Base-by-base conservation (phyloP, 2,888 invertebrate genomes). In the Nemotelus nigrinus region DNA sequence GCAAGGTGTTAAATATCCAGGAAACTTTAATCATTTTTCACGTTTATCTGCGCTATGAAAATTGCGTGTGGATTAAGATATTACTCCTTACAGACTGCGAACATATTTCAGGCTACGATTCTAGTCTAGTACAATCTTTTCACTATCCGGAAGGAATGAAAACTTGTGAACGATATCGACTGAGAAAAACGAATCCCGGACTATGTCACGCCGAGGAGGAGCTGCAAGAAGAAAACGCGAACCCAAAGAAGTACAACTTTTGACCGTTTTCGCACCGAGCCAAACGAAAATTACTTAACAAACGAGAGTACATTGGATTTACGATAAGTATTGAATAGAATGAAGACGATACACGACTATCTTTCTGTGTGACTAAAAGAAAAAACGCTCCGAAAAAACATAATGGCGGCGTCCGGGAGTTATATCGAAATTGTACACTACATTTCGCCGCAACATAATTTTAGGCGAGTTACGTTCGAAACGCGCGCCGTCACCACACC, bases 361-460 rank as follows among this genome's bases (percentile, higher is more conserved):
- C 53, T 68, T 55, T 45, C 55, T 48, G 47, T 47, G 10, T 68
- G 48, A 3, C 45, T 53, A 58, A 67, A 55, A 47, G 68, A 67
- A 77, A 67, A 67, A 77, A 77, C 55, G 55, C 55, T 53, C 45
- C 47, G 67, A 77, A 77, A 76, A 77, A 80, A 80, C 80, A 80
- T 80, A 78, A 80, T 80, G 80, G 80, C 79, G 79, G 78, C 74
- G 74, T 74, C 60, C 80, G 78, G 80, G 80, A 78, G 76, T 68
- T 68, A 41, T 74, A 50, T 74, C 25, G 39, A 68, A 68, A 58
- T 68, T 77, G 76, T 68, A 77, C 76, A 48, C 76, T 77, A 77
- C 58, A 53, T 77, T 65, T 77, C 76, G 76, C 76, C 76, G 76
- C 65, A 67, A 65, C 76, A 63, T 60, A 55, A 55, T 53, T 53